These are phyloP conservation scores for Synanthedon tipuliformis DNA, from an alignment of 2,888 invertebrate genomes.

Conservation along the genomic window DNA sequence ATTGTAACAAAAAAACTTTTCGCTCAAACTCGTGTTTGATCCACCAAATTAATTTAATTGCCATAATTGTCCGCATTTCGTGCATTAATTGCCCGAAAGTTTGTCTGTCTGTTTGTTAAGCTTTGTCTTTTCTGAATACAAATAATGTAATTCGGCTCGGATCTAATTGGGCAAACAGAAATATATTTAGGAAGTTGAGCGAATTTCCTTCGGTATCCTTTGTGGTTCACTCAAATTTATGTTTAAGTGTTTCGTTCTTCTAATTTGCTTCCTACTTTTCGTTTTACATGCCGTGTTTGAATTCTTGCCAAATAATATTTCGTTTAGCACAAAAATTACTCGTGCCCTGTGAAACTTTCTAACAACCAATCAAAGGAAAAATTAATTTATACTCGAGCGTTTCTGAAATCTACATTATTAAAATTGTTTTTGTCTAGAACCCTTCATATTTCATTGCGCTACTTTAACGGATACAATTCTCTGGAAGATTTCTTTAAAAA, in stretches of 20 bases:
- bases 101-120: not conserved
- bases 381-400: not conserved
- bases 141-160: not conserved
- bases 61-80: not conserved
- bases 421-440: not conserved
- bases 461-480: too few relatives aligned
- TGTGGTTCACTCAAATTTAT: conserved; percentile 3
- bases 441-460: too few relatives aligned
- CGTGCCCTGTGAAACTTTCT: not conserved
- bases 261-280: conserved; percentile 1
- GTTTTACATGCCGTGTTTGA: not conserved
- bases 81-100: not conserved
- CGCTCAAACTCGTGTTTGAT: not conserved
- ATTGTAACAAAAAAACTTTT: not conserved
- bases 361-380: not conserved
- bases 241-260: conserved; percentile 2
- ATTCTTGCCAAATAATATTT: not conserved
- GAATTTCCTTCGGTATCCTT: conserved; percentile 2
- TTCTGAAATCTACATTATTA: not conserved
- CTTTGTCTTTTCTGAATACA: not conserved
- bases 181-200: not conserved
- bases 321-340: not conserved
- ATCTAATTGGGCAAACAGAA: conserved; percentile 1
- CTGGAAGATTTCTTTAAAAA: too few relatives aligned
- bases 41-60: not conserved